Base-by-base conservation (phyloP, 2,113 vertebrate species). In the Trematocara macrostoma region DNA sequence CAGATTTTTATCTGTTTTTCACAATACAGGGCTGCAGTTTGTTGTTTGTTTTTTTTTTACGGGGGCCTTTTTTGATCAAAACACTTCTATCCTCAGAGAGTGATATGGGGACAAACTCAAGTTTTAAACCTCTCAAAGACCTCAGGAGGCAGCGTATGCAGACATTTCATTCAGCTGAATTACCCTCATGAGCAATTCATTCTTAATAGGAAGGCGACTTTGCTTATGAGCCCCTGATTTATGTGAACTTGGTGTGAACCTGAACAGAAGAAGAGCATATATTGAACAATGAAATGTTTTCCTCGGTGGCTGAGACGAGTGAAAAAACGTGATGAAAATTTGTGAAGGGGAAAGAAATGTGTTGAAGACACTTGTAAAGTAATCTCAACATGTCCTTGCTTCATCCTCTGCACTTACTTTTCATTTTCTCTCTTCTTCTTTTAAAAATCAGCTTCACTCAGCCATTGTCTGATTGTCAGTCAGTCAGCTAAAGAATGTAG, bases 391-490 rank as follows among this genome's bases (percentile, higher is more conserved):
- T 82, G 67, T 88, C 82, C 61, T 89, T 79, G 20, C 18, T 57
- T 14, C 14, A 78, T 88, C 26, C 8, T 53, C 31, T 84, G 18
- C 67, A 5, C 31, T n/a, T 18, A 38, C 11, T 82, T 83, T 69
- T 49, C 7, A 49, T 76, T 76, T 76, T 31, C 45, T n/a, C 29
- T 49, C 42, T 76, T 31, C 69, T 31, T 76, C 47, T 76, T 51
- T 18, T 35, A 59, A 31, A 79, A 57, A 87, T 2, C 16, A 3
- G 34, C 78, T 84, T 59, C 59, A 45, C 29, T 87, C 45, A 61
- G 76, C 71, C 83, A 18, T 81, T 55, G 34, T 89, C 81, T 84
- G 42, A 74, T 57, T 78, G 31, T 38, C 79, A 69, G 35, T 88
- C 56, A 55, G 61, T 80, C 80, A 78, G 11, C 69, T 74, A 34